These are phyloP conservation scores for Xestia sexstrigata DNA, from an alignment of 2,888 invertebrate species.

Conservation along the genomic window DNA sequence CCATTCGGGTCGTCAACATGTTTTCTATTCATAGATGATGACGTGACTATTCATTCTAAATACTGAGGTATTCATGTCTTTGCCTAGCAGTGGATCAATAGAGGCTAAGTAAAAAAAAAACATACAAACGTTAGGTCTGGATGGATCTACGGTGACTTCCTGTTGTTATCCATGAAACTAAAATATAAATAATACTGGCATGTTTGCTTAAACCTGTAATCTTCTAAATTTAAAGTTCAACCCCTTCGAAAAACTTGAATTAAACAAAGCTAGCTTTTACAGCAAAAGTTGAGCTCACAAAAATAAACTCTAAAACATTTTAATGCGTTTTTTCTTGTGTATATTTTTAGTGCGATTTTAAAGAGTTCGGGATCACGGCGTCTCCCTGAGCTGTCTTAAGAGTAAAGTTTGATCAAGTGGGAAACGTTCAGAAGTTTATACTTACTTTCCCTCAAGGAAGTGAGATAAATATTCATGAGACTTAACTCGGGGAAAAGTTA, in stretches of 20 bases:
- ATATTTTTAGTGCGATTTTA: constrained; percentile 72
- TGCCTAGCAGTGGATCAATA: too few species aligned
- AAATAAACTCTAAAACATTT: constrained; percentile 49
- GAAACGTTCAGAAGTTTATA: constrained; percentile 87
- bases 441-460: constrained; percentile 80
- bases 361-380: constrained; percentile 72
- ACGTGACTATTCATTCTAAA: neutral
- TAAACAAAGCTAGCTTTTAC: constrained; percentile 28
- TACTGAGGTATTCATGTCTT: neutral
- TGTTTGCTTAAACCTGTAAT: neutral
- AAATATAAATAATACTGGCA: neutral
- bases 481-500: constrained; percentile 87
- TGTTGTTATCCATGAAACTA: neutral
- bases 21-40: too few species aligned
- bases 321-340: constrained; percentile 54
- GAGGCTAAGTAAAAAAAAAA: too few species aligned
- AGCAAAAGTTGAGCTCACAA: constrained; percentile 31
- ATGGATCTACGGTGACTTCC: neutral
- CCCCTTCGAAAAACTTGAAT: constrained; percentile 10
- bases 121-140: neutral
- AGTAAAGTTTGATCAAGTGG: constrained; percentile 89
- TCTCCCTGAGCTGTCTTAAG: constrained; percentile 77
- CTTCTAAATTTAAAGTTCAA: constrained; percentile 8
- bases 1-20: too few species aligned
- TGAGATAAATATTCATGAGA: constrained; percentile 90